Evolutionary conservation across 1,140 invertebrate species (phyloP), one percentile per base, ranked within the genome.

Genomic region (Drosophila mayri): DNA sequence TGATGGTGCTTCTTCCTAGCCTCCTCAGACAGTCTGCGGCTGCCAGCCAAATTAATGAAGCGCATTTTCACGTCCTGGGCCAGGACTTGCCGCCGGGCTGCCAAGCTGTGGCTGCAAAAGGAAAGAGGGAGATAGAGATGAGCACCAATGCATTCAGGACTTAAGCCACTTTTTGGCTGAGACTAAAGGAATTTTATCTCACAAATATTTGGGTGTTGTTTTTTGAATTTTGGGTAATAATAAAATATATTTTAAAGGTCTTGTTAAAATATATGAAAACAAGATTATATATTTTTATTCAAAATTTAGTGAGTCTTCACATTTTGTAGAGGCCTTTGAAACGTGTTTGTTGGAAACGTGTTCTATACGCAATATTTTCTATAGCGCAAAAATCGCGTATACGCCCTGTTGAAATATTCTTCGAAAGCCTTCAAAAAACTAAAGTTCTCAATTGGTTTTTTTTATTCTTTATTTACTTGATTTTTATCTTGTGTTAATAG

Each of bases 31-130:
- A 75, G 61, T 85, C 76, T 55, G 63, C 71, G 70, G 60, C 83
- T 79, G 83, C 62, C 66, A 55, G 61, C 54, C 55, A 70, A 79
- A 67, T 79, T 73, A 88, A 83, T 88, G 60, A 73, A 68, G 57
- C 64, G 76, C 83, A 87, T 87, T 76, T 73, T 90, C 55, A 43
- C 49, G 40, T 62, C 76, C 71, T 75, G 43, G 38, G 38, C 59
- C 62, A 70, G 66, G 66, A 70, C 63, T 67, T 18, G 66, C 66
- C 66, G 25, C 38, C 38, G 46, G 66, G 57, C 55, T 71, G 59
- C 30, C 59, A 52, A 41, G 35, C 72, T 67, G 63, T 76, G 35
- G 50, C 41, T 22, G 35, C 0, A 55, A 40, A 37, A 38, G 28
- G 40, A 25, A 4, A 52, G 14, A 30, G 35, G 46, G 40, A 54